Evolutionary conservation across 2,888 invertebrate species (phyloP), one percentile per base, ranked within the genome.

Genomic region (Hyposoter dolosus): DNA sequence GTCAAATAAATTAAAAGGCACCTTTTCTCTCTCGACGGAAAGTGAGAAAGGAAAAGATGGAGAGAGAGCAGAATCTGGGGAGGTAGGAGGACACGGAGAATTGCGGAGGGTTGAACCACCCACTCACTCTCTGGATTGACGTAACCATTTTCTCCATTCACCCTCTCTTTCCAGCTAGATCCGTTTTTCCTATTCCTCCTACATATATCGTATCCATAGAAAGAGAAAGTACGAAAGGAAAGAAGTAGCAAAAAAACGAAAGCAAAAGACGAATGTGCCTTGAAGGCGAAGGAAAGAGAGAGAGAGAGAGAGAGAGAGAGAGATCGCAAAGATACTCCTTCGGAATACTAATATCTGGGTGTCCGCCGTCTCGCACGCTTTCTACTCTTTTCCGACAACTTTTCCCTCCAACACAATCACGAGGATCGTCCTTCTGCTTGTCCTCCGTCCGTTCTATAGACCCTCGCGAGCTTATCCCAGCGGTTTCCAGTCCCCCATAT

Each of bases 1-100:
- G 90, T 91, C 91, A 91, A 91, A 91, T 91, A 91, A 91, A 91
- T 91, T 91, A 91, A 91, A 91, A 91, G 90, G 88, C 89, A 88
- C 89, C 88, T 88, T 85, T 87, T 82, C 80, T 74, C 77, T 80
- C 77, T 66, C 60, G 50, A 66, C 63, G 45, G 76, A 71, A 80
- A 86, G 84, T 74, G 40, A 60, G 60, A 65, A 40, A 72, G 69
- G 60, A 32, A 35, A n/a, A 28, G 63, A 12, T 23, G 23, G n/a
- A 43, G 63, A n/a, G 5, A 75, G 71, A 45, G 23, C 12, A 66
- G 53, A 23, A 28, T 43, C 19, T 68, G 6, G 78, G 69, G 82
- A 77, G 68, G 81, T 80, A 68, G 60, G 77, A 35, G 47, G 10
- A 43, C 6, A 32, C 43, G 23, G 23, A 43, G 63, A 28, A 5